These are phyloP conservation scores for Rhamphomyia laevipes DNA, from an alignment of 2,888 invertebrate species.

Conservation along the genomic window DNA sequence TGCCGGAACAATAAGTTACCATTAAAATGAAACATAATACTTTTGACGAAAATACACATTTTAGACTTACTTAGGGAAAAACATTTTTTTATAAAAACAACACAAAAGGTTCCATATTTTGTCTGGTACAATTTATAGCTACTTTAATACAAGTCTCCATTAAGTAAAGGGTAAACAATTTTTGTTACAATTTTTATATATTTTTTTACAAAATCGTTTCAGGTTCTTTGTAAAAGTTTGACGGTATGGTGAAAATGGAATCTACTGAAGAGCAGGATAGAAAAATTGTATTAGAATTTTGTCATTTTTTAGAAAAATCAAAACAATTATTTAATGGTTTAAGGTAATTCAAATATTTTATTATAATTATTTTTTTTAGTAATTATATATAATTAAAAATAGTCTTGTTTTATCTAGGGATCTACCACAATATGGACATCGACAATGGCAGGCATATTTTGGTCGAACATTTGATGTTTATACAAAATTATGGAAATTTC, in stretches of 20 bases:
- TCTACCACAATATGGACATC: constrained; percentile 92
- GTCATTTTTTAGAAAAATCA: constrained; percentile 90
- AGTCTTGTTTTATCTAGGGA: constrained; percentile 48
- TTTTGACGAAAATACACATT: too few species aligned
- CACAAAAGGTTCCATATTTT: too few species aligned
- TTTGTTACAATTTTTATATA: too few species aligned
- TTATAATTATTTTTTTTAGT: neutral
- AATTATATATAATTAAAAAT: neutral
- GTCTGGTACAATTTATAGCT: too few species aligned
- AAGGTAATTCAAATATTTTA: constrained; percentile 44
- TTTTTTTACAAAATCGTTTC: neutral
- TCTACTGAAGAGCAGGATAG: constrained; percentile 77
- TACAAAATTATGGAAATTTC: constrained; percentile 96
- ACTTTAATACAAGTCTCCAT: too few species aligned
- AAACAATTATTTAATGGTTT: constrained; percentile 95
- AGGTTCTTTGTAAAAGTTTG: constrained; percentile 11
- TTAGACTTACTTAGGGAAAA: too few species aligned
- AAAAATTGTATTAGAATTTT: constrained; percentile 90
- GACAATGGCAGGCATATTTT: constrained; percentile 96
- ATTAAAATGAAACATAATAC: too few species aligned
- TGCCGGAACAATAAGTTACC: too few species aligned
- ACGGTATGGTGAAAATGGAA: constrained; percentile 61
- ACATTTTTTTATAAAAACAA: too few species aligned
- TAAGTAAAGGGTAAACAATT: too few species aligned
- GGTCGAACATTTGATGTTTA: constrained; percentile 95